Base-by-base conservation (phyloP, 1,140 invertebrate species). In the Cherax destructor region DNA sequence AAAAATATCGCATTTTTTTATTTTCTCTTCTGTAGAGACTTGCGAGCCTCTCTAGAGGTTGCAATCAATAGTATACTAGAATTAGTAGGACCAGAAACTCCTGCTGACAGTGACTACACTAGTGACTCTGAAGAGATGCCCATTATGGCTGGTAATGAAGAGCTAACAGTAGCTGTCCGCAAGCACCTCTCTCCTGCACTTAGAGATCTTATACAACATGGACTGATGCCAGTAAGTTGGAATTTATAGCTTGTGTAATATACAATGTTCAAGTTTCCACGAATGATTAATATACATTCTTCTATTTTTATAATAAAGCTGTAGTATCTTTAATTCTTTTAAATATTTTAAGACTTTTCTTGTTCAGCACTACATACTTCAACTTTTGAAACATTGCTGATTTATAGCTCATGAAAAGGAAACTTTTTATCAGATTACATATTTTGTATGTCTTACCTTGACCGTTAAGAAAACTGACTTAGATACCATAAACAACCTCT, bases 131-230 rank as follows among this genome's bases (percentile, higher is more conserved):
- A 94, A 94, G 95, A 96, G 94, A 93, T 95, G 88, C 95, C 96
- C 93, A 96, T 96, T 93, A 95, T 95, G 11, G 96, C 96, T 81
- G 96, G 97, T 93, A 96, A 96, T 83, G 96, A 96, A 93, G 96
- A 97, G 93, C 93, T 99, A 76, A 98, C 98, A 3, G 96, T 96
- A 74, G 97, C 97, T 74, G 98, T 99, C 5, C 96, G 99, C 49
- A 99, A 99, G 95, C 97, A 99, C 93, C 95, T 99, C 56, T 97
- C 98, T 41, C 95, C 97, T 41, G 97, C 98, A 74, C 95, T 99
- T 84, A 95, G 98, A 92, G 98, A 99, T 94, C 95, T 99, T 9
- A 96, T 99, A 72, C 97, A 99, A 94, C 99, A 99, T 95, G 99
- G 99, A 10, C 95, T 99, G 3, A 96, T 97, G 94, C 95, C 95